Evolutionary conservation across 1,140 invertebrate genomes (phyloP).

Genomic region (Neomicropteryx cornuta): DNA sequence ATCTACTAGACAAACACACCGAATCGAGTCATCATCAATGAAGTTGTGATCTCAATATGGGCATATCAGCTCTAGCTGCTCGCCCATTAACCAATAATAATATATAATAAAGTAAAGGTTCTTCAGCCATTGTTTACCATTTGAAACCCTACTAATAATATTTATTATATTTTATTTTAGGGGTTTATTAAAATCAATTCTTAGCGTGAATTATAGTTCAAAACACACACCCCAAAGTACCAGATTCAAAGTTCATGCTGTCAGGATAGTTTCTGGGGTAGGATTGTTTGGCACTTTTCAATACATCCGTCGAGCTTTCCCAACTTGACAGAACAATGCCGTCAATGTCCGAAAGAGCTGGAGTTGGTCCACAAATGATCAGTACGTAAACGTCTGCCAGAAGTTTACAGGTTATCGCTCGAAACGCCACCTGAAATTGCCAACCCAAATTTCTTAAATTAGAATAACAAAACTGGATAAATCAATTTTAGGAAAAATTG

Average conservation of each 20-base stretch:
- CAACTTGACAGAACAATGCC: conserved; percentile 60
- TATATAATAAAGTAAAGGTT: too few species aligned
- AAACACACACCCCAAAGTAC: conserved; percentile 49
- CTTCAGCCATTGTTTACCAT: too few species aligned
- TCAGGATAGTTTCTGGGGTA: conserved; percentile 53
- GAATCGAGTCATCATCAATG: too few species aligned
- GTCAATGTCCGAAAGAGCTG: conserved; percentile 59
- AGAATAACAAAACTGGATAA: conserved; percentile 4
- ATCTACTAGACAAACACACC: too few species aligned
- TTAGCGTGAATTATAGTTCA: too few species aligned
- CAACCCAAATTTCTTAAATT: conserved; percentile 11
- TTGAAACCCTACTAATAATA: too few species aligned
- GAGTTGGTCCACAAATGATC: conserved; percentile 67
- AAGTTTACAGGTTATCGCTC: conserved; percentile 64
- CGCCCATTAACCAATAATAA: too few species aligned
- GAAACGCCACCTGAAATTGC: conserved; percentile 62
- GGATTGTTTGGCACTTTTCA: conserved; percentile 48
- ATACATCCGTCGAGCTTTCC: conserved; percentile 53
- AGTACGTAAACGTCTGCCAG: conserved; percentile 62
- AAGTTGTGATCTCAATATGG: too few species aligned
- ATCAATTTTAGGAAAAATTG: too few species aligned
- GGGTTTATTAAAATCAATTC: too few species aligned
- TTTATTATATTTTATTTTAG: too few species aligned
- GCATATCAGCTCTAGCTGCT: too few species aligned
- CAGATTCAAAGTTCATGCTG: conserved; percentile 46